Percentiles rank a stretch among this genome's conserved stretches.
These are phyloP conservation scores for Acronicta leporina DNA, from an alignment of 2,888 invertebrate genomes.

Conservation along the genomic window DNA sequence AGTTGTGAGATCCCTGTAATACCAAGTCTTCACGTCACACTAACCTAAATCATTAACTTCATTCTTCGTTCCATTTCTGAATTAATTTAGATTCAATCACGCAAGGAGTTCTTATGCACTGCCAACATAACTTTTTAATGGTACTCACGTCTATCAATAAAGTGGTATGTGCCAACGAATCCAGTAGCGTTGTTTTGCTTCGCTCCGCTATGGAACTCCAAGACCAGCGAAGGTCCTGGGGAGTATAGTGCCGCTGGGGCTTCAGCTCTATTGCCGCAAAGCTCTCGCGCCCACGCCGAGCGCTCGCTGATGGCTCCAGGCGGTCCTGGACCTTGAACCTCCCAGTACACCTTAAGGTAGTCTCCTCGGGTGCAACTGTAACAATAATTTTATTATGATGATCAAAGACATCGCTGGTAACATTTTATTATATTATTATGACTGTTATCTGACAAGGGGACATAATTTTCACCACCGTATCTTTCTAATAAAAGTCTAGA, in stretches of 20 bases:
- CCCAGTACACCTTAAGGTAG: conserved; percentile 94
- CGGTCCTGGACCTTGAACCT: conserved; percentile 92
- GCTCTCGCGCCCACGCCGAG: conserved; percentile 92
- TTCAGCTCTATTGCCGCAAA: conserved; percentile 92
- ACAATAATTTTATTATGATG: conserved; percentile 63
- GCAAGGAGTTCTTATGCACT: neutral
- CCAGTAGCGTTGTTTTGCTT: conserved; percentile 90
- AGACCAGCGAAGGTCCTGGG: conserved; percentile 92
- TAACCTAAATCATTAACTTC: too few relatives aligned
- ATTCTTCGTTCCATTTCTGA: neutral
- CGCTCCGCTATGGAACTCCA: conserved; percentile 92
- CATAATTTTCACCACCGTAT: too few relatives aligned
- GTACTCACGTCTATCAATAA: conserved; percentile 93
- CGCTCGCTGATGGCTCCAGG: conserved; percentile 92
- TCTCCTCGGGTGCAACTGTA: conserved; percentile 93
- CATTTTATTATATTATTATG: too few relatives aligned
- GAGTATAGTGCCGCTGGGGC: conserved; percentile 93
- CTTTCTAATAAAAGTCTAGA: neutral
- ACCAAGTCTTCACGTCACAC: too few relatives aligned
- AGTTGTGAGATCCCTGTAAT: too few relatives aligned
- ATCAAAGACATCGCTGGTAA: neutral
- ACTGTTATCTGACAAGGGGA: too few relatives aligned
- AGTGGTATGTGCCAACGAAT: conserved; percentile 93
- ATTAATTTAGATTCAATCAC: neutral
- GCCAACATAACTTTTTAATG: neutral